phyloP scores from a whole-genome alignment of 2,113 vertebrate genomes.

The Taxidea taxus region DNA sequence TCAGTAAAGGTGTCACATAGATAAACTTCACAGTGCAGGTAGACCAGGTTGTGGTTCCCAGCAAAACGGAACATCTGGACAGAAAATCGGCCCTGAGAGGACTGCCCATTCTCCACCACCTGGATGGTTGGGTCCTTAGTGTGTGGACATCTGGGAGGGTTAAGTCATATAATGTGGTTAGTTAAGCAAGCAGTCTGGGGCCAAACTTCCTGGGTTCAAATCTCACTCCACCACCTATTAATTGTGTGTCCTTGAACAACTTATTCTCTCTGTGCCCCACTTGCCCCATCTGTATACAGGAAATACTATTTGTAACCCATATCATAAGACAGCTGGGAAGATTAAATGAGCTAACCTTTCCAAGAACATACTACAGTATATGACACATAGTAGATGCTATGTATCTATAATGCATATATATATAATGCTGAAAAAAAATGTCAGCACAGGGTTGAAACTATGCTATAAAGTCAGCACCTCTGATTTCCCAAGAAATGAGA shows the following conservation, averaged over 20 bases:
- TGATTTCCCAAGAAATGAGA: neutral
- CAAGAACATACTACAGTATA: neutral
- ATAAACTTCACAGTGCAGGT: constrained; percentile 71
- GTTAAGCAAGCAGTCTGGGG: neutral
- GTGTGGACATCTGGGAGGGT: constrained; percentile 39
- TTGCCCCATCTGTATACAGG: neutral
- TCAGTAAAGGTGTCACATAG: constrained; percentile 59
- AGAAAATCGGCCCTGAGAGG: constrained; percentile 69
- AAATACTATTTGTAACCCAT: neutral
- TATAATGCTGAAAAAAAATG: neutral
- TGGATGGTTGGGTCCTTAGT: constrained; percentile 58
- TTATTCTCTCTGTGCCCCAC: neutral
- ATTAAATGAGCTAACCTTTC: neutral
- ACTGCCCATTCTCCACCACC: constrained; percentile 70
- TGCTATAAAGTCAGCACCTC: neutral
- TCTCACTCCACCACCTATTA: neutral
- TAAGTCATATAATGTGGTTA: neutral
- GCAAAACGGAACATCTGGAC: constrained; percentile 75
- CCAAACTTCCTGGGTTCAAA: neutral
- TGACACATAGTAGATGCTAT: neutral
- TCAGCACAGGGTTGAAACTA: neutral
- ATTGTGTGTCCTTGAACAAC: neutral
- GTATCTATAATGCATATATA: neutral
- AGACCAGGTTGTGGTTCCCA: constrained; percentile 71
- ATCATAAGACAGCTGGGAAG: neutral